phyloP scores from a whole-genome alignment of 2,113 vertebrate genomes.

The Arenaria interpres region DNA sequence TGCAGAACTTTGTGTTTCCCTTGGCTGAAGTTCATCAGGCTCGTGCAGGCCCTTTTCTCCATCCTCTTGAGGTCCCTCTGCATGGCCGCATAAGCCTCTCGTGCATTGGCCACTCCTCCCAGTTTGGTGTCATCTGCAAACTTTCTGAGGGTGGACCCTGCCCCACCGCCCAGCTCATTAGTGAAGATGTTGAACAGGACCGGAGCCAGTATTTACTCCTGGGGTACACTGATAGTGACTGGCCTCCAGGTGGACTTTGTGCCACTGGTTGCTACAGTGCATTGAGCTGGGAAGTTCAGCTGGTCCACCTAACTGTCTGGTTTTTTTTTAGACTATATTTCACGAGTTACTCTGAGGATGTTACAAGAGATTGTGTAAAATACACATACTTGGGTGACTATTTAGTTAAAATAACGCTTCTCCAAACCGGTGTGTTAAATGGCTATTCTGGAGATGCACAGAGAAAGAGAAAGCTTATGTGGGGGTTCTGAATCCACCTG shows the following conservation, averaged over 20 bases:
- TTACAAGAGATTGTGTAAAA: not conserved
- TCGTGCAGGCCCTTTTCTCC: fast-evolving
- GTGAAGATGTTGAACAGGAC: not conserved
- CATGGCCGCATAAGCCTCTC: not conserved
- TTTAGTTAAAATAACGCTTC: not conserved
- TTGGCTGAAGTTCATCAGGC: not conserved
- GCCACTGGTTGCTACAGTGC: not conserved
- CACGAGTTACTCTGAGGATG: not conserved
- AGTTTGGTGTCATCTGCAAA: not conserved
- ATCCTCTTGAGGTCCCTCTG: not conserved
- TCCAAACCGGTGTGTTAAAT: not conserved
- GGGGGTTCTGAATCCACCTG: not conserved
- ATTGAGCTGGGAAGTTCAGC: not conserved
- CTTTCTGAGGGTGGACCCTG: not conserved
- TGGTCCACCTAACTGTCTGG: no score
- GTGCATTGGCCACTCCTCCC: not conserved
- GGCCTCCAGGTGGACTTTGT: not conserved
- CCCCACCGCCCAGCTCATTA: not conserved
- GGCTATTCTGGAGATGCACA: not conserved
- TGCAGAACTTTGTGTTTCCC: not conserved
- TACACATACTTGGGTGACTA: not conserved
- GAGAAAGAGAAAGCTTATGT: not conserved
- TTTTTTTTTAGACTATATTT: not conserved
- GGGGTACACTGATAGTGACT: not conserved
- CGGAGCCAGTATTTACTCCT: not conserved